Percentiles rank a stretch among this genome's conserved stretches.
phyloP scores from a whole-genome alignment of 2,113 vertebrate species.

The Eurystomus gularis region DNA sequence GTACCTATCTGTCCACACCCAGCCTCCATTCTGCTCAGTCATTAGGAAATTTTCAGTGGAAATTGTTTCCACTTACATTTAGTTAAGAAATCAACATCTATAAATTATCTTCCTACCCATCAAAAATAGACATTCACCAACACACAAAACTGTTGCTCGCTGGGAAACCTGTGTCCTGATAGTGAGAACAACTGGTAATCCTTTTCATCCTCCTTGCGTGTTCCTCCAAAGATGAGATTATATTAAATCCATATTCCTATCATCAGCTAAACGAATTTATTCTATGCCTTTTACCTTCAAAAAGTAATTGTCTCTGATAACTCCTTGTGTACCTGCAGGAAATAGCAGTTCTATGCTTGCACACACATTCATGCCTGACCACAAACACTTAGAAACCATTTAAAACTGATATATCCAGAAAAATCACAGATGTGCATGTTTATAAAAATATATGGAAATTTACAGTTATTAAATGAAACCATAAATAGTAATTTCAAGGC shows the following conservation, averaged over 20 bases:
- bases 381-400: not conserved
- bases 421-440: not conserved
- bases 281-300: not conserved
- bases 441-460: not conserved
- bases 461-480: not conserved
- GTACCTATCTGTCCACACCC: not conserved
- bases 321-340: not conserved
- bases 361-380: not conserved
- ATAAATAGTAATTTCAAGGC: not conserved
- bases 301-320: not conserved
- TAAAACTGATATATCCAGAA: not conserved
- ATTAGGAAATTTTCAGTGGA: not conserved
- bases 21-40: not conserved
- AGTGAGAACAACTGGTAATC: not conserved
- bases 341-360: not conserved
- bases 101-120: not conserved
- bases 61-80: not conserved
- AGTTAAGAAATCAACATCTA: not conserved
- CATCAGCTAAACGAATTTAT: not conserved
- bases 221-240: not conserved
- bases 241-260: not conserved
- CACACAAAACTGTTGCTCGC: not conserved
- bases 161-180: not conserved
- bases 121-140: not conserved
- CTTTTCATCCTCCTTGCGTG: not conserved